These are phyloP conservation scores for Gorsachius goisagi DNA, from an alignment of 2,113 vertebrate species.

Conservation along the genomic window DNA sequence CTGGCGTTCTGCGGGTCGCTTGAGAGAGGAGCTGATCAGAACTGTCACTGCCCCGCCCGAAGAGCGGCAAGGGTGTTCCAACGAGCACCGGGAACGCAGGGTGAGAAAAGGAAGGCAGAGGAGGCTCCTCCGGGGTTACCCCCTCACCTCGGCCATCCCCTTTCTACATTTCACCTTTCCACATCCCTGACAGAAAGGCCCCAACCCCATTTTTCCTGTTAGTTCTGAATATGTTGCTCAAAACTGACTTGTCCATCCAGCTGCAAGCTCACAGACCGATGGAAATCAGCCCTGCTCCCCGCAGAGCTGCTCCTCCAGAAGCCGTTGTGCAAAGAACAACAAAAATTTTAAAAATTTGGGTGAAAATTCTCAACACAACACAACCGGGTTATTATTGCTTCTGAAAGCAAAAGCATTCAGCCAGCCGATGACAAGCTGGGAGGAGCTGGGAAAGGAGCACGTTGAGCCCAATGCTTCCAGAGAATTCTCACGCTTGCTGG, in stretches of 20 bases:
- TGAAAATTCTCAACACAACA: not conserved
- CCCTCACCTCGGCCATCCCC: not conserved
- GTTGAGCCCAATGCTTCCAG: not conserved
- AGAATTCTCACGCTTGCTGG: not conserved
- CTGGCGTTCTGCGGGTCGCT: not conserved
- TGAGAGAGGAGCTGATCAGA: not conserved
- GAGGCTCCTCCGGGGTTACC: too few relatives aligned
- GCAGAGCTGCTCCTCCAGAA: not conserved
- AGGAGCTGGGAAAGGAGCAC: not conserved
- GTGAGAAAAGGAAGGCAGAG: rapidly evolving
- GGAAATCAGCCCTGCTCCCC: not conserved
- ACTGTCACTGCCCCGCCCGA: not conserved
- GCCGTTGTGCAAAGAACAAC: not conserved
- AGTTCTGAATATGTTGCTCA: not conserved
- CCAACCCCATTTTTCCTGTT: not conserved
- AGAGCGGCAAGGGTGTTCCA: not conserved
- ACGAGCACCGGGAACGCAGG: rapidly evolving
- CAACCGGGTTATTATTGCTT: not conserved
- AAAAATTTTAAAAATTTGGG: not conserved
- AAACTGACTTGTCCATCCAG: rapidly evolving
- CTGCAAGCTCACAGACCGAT: not conserved
- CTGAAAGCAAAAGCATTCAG: not conserved
- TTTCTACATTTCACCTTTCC: not conserved
- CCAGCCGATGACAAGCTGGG: not conserved
- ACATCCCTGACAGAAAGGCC: not conserved